Percentiles rank a stretch among this genome's conserved stretches.
Conservation (phyloP, 2,888 invertebrate genomes). For the Calliscelio sp. region DNA sequence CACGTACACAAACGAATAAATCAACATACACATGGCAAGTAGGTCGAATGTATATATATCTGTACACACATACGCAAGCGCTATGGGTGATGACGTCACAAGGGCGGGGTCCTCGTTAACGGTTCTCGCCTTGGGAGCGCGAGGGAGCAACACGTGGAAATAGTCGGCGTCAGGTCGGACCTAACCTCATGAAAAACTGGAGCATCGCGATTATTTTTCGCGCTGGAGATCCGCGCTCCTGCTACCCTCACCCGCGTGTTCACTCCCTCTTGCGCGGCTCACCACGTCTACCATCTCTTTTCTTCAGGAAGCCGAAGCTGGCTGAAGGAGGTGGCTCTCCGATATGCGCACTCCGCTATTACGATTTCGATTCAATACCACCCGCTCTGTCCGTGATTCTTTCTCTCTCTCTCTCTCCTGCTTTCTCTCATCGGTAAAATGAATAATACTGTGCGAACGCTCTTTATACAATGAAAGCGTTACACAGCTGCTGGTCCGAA, state of each 20-base stretch:
- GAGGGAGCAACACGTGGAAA: conserved; percentile 84
- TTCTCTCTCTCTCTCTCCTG: neutral
- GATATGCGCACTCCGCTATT: conserved; percentile 61
- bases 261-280: neutral
- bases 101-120: conserved; percentile 85
- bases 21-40: conserved; percentile 62
- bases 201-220: conserved; percentile 66
- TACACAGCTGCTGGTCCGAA: conserved; percentile 43
- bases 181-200: conserved; percentile 69
- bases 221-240: conserved; percentile 24
- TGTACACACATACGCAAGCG: conserved; percentile 76
- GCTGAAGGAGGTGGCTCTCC: conserved; percentile 42
- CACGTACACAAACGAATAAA: conserved; percentile 52
- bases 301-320: conserved; percentile 34
- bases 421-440: conserved; percentile 13
- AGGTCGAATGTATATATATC: conserved; percentile 59
- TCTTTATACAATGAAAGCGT: conserved; percentile 36
- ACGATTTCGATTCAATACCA: conserved; percentile 61
- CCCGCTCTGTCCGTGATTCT: neutral
- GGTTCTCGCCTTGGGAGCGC: conserved; percentile 76
- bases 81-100: conserved; percentile 82
- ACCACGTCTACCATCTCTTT: conserved; percentile 31
- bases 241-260: neutral
- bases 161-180: conserved; percentile 74
- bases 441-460: conserved; percentile 49